Percentiles rank a stretch among this genome's conserved stretches.
Conservation (phyloP, 2,113 vertebrate species). For the Naja naja region DNA sequence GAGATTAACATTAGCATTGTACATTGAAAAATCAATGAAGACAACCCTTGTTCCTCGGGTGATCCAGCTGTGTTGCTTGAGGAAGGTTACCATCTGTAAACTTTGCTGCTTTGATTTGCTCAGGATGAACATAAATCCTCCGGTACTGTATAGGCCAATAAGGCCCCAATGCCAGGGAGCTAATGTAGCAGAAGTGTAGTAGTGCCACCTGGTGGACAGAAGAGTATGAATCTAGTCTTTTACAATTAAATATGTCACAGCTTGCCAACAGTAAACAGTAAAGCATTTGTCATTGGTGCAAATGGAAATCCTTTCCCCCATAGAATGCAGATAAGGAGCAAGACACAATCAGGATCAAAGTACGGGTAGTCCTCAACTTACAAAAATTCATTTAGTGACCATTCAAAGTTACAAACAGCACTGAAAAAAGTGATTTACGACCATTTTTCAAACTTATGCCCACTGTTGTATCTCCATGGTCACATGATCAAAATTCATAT, state of each 20-base stretch:
- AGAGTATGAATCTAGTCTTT: slow-evolving; percentile 18
- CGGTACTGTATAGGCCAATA: slow-evolving; percentile 54
- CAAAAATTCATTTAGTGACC: background rate
- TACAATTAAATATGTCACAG: background rate
- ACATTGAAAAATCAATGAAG: slow-evolving; percentile 71
- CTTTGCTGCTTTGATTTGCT: slow-evolving; percentile 58
- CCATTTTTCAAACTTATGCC: background rate
- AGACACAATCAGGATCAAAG: background rate
- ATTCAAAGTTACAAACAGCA: background rate
- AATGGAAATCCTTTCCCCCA: no score
- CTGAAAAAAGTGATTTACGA: background rate
- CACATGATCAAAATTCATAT: background rate
- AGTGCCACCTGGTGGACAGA: slow-evolving; percentile 55
- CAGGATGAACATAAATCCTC: slow-evolving; percentile 64
- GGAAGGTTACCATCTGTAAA: slow-evolving; percentile 47
- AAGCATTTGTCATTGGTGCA: background rate
- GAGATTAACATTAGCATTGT: slow-evolving; percentile 70
- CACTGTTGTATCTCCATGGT: background rate
- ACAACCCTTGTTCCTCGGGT: slow-evolving; percentile 63
- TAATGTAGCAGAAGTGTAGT: background rate
- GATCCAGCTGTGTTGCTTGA: slow-evolving; percentile 65
- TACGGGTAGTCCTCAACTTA: background rate
- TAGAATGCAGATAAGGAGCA: background rate
- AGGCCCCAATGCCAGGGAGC: slow-evolving; percentile 61
- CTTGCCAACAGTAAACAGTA: background rate